Evolutionary conservation across 1,140 invertebrate species (phyloP), one percentile per base, ranked within the genome.

Genomic region (Heliconius hermathena): DNA sequence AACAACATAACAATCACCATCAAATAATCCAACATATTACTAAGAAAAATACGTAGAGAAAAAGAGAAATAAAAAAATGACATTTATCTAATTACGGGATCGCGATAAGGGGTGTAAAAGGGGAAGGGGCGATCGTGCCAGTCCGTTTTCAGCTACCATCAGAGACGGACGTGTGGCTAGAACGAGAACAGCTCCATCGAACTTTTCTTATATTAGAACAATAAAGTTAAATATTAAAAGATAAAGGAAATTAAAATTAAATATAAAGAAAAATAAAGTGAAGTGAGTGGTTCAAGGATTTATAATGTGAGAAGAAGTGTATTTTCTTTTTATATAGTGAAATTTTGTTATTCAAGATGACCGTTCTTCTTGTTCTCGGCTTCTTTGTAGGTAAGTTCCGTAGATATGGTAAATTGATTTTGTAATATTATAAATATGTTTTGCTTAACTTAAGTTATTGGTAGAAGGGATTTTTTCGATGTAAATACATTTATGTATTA

Each of bases 11-110:
- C 2, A 22, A 8, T 22, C n/a, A 29, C 9, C 3, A 66, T 66
- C 22, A 3, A 26, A 29, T 26, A 66, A 66, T 66, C 3, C 1
- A 29, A 5, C 13, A 6, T 22, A 2, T 66, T 29, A 13, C 26
- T 66, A 29, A 66, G 60, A 66, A 60, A 22, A 57, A 26, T 26
- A 29, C 0, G 4, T 66, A 66, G 11, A 66, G 26, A 83, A 87
- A 89, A 86, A 89, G 79, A 84, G 83, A 91, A 86, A 46, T 46
- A 46, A 91, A 88, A 91, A 88, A 87, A 91, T 93, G 90, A 92
- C 90, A 93, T 93, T 92, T 91, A 93, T 93, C 92, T 93, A 92
- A 93, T 93, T 93, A 93, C 84, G 88, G 87, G 80, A 91, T 91
- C 91, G 91, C 88, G 92, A 93, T 92, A 92, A 92, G 86, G 87